Base-by-base conservation (phyloP, 2,888 invertebrate species). In the Caenorhabditis sp. region DNA sequence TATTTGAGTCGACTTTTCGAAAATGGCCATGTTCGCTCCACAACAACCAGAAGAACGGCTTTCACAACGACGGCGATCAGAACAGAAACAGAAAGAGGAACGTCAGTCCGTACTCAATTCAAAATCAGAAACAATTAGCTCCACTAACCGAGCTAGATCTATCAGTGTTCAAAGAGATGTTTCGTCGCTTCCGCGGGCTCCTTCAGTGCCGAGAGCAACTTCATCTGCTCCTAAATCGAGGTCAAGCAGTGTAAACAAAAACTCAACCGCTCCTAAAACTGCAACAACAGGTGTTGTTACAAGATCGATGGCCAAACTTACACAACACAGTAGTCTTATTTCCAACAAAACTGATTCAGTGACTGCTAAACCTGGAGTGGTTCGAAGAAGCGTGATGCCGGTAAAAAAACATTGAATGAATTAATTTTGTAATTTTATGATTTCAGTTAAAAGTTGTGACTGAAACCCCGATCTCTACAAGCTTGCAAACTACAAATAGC, bases 11-110 rank as follows among this genome's bases (percentile, higher is more conserved):
- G 59, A 62, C 17, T n/a, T 73, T 12, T 58, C 65, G n/a, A 65
- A 62, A 24, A 26, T 73, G 5, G 37, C 65, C 0, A 68, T 73
- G 73, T 73, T 73, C 21, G 68, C 62, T 6, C 65, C 68, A 17
- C 68, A 73, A 27, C 55, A 50, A 5, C 73, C 73, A 6, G 73
- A 73, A 57, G 65, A 68, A 27, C 68, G 73, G 8, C 66, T 73
- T 4, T 68, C 73, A 21, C 73, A 73, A 23, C 58, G 73, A 24
- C 73, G 73, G 17, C 58, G 73, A 31, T 73, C 73, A 0, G 73
- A 67, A 36, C 65, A 65, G 37, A 65, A 62, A 23, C 68, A 68
- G 37, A 68, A 68, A 31, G 51, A 65, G 14, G 68, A 65, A 14
- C 68, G 68, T 21, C 64, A 62, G 37, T 54, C 24, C 1, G 62